Evolutionary conservation across 2,113 vertebrate species (phyloP), one percentile per base, ranked within the genome.

Genomic region (Rattus rattus): DNA sequence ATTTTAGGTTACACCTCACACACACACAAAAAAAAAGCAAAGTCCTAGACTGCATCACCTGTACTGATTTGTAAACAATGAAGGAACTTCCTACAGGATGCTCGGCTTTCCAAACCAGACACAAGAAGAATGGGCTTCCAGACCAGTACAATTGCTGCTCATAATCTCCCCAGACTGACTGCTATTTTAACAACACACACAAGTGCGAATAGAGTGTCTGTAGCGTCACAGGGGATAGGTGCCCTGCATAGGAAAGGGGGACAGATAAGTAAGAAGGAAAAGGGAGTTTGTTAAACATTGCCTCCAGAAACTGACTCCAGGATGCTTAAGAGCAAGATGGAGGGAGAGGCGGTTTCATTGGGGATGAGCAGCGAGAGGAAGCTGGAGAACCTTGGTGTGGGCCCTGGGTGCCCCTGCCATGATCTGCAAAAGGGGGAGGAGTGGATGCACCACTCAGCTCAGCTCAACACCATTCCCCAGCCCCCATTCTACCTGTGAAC

Each of bases 251-350:
- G 0, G 2, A 30, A 33, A 12, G 28, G 19, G n/a, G n/a, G 59
- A 52, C 77, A 49, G 12, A 56, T 0, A 10, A 90, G 33, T 24
- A 11, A 56, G 47, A 6, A 52, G 72, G 39, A 28, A 79, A 65
- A 80, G 30, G 7, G 39, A 69, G 88, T 17, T 88, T 39, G 81
- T 5, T 19, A 17, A 77, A 77, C 91, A 72, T 8, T 19, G 96
- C 39, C 91, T 76, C 69, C 43, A 43, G 43, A 43, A 43, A 43
- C 43, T 43, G 43, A 43, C 43, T 43, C 43, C 63, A 56, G 75
- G 22, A 26, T 70, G 67, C 5, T 7, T 0, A 5, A 3, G 20
- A 16, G 10, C 14, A 19, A 5, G 1, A n/a, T 12, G 43, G 47
- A 14, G 30, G 4, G 49, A 54, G 67, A 43, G 43, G 43, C 43